Conservation (phyloP, 2,113 vertebrate genomes). For the Indicator maculatus region DNA sequence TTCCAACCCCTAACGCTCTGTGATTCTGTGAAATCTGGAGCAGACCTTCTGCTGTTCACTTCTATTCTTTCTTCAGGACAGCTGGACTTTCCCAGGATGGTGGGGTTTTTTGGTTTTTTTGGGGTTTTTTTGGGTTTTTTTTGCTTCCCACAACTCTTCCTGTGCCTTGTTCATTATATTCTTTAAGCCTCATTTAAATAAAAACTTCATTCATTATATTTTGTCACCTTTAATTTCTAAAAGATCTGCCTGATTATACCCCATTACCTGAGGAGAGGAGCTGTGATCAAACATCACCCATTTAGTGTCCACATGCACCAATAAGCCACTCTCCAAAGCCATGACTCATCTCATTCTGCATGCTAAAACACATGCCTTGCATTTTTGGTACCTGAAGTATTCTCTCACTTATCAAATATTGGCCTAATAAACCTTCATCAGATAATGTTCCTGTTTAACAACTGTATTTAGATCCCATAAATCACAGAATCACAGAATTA, state of each 20-base stretch:
- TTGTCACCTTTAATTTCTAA: conserved; percentile 8
- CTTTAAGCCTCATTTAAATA: background rate
- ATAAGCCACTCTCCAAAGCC: background rate
- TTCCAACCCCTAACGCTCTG: no score
- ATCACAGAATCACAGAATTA: no score
- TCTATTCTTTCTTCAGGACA: background rate
- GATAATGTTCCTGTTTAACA: background rate
- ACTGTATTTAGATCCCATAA: background rate
- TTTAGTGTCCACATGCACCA: background rate
- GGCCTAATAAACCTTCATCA: background rate
- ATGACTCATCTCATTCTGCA: background rate
- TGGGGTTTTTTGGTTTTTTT: background rate
- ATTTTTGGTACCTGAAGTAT: background rate
- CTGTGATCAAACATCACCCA: background rate
- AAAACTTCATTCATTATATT: background rate
- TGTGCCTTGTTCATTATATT: background rate
- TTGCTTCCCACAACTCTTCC: fast-evolving
- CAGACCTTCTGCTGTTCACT: background rate
- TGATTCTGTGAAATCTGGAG: background rate
- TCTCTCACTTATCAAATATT: background rate
- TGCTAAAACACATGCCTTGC: background rate
- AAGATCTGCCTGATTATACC: background rate
- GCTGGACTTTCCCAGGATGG: background rate
- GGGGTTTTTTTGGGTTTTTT: background rate
- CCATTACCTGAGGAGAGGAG: background rate